phyloP scores from a whole-genome alignment of 2,797 vertebrate species.

The Crocidura indochinensis region DNA sequence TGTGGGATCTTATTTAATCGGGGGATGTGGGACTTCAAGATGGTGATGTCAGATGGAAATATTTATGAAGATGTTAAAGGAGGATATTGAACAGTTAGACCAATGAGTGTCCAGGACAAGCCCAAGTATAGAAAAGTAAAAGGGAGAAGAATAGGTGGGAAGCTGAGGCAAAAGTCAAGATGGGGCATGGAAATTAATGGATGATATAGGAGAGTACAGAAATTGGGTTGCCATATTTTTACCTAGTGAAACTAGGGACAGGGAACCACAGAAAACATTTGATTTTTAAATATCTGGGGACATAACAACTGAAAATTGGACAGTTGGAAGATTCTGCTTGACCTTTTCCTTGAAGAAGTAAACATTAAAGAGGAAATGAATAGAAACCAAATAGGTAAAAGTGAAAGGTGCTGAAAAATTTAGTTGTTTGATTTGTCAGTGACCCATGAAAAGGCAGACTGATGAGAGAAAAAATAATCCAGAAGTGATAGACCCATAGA shows the following conservation, averaged over 20 bases:
- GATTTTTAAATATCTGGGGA: background rate
- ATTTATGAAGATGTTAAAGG: background rate
- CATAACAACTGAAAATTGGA: background rate
- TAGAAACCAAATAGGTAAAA: too few relatives aligned
- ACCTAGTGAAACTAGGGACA: background rate
- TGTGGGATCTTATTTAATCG: background rate
- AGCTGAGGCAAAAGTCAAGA: background rate
- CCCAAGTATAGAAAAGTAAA: background rate
- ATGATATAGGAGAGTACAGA: background rate
- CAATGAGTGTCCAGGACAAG: background rate
- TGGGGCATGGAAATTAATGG: background rate
- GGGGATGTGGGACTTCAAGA: background rate
- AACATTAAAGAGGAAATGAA: background rate
- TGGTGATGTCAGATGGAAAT: background rate
- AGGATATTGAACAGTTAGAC: too few relatives aligned
- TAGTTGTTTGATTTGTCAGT: conserved; percentile 21
- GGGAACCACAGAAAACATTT: background rate
- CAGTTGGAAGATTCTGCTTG: background rate
- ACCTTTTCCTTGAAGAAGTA: background rate
- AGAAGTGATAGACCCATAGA: too few relatives aligned
- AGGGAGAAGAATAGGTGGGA: background rate
- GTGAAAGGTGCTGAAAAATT: background rate
- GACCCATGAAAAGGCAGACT: conserved; percentile 24
- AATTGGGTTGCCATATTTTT: background rate
- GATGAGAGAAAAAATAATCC: too few relatives aligned